A percentile compares a stretch with the other conserved stretches of the same genome.
Evolutionary conservation across 2,797 vertebrate genomes (phyloP).

Genomic region (Poeciliopsis turneri): DNA sequence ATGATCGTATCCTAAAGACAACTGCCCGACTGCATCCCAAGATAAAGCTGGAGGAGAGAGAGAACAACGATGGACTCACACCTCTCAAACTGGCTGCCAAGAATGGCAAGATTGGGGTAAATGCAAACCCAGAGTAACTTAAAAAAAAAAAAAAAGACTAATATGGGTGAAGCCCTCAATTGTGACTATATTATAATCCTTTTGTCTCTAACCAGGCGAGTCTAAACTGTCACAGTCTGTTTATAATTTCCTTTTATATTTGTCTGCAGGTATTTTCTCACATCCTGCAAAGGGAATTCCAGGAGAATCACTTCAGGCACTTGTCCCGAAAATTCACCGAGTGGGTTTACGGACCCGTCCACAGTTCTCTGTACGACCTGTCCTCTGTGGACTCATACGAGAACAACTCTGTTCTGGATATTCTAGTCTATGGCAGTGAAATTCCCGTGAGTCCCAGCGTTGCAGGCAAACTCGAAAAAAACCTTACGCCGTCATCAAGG

Average conservation of each 20-base stretch:
- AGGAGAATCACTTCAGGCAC: slow-evolving; percentile 84
- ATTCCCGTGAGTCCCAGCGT: slow-evolving; percentile 86
- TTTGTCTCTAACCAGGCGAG: too few species aligned
- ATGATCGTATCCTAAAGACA: slow-evolving; percentile 87
- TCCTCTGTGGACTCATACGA: slow-evolving; percentile 89
- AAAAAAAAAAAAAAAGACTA: background rate
- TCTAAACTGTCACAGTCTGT: background rate
- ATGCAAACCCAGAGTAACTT: background rate
- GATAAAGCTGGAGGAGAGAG: slow-evolving; percentile 85
- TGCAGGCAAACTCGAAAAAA: background rate
- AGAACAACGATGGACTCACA: slow-evolving; percentile 86
- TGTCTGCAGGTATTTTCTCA: slow-evolving; percentile 88
- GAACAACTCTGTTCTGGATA: slow-evolving; percentile 89
- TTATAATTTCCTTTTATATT: background rate
- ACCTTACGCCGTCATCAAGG: background rate
- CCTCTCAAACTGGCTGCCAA: slow-evolving; percentile 91
- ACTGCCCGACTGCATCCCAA: slow-evolving; percentile 73
- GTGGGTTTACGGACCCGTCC: slow-evolving; percentile 95
- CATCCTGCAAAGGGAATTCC: slow-evolving; percentile 91
- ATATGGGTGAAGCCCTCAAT: background rate
- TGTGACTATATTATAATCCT: too few species aligned
- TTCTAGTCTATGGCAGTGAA: slow-evolving; percentile 88
- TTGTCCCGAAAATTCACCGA: slow-evolving; percentile 96
- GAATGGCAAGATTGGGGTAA: slow-evolving; percentile 91
- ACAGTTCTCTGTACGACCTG: slow-evolving; percentile 91